Evolutionary conservation across 2,113 vertebrate species (phyloP), one percentile per base, ranked within the genome.

Genomic region (Ctenomys sociabilis): DNA sequence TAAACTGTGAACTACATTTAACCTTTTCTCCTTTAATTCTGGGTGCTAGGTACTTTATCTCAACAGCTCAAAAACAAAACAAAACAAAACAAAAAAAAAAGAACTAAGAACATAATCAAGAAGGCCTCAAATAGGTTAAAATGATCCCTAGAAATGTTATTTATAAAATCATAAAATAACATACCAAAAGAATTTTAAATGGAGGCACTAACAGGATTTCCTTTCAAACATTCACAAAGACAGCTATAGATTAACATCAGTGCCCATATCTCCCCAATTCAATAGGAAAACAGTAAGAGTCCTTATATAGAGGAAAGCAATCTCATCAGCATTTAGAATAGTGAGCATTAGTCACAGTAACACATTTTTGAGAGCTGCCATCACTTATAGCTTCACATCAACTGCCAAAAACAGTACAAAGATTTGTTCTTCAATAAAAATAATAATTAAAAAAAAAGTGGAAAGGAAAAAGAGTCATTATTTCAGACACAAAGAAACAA

Each of bases 361-460:
- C 83, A 90, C 63, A 78, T n/a, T 93, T 93, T 52, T 91, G 30
- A 73, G 77, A n/a, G 26, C 30, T 63, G 26, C 19, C 52, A 82
- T 89, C 78, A 85, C 84, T 30, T 70, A n/a, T 40, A 94, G 28
- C 75, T 86, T 97, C 81, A 90, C 1, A 95, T 16, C 35, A 90
- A 61, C 52, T 83, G 61, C 59, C 49, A 89, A 89, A 88, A 86
- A 89, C 5, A 85, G 87, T n/a, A n/a, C n/a, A n/a, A n/a, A n/a
- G n/a, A n/a, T n/a, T n/a, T n/a, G n/a, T n/a, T n/a, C n/a, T n/a
- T n/a, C n/a, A n/a, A n/a, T n/a, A n/a, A n/a, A n/a, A n/a, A n/a
- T n/a, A n/a, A n/a, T n/a, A n/a, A n/a, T n/a, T n/a, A n/a, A n/a
- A 89, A 89, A 88, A 86, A 89, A 4, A 85, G 87, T 45, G 57